Conservation (phyloP, 2,113 vertebrate genomes). For the Atrichornis clamosus region DNA sequence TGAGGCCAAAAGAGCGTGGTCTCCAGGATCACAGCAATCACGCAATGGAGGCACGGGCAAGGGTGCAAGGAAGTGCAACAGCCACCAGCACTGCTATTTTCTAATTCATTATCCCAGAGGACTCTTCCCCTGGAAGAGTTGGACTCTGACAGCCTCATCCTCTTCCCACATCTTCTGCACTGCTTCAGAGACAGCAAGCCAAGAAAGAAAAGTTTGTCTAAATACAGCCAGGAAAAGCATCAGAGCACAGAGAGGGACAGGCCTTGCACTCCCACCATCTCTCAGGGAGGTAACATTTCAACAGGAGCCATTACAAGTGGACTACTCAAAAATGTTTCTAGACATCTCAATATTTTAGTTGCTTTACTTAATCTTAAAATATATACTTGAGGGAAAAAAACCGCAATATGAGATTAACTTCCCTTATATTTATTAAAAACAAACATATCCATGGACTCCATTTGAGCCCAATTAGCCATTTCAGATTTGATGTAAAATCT, state of each 20-base stretch:
- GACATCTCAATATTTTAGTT: background rate
- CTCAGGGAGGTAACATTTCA: background rate
- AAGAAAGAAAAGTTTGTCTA: background rate
- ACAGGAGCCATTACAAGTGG: background rate
- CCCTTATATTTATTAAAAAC: background rate
- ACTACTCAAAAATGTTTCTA: background rate
- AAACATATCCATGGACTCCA: background rate
- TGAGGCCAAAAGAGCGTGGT: background rate
- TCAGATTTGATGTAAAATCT: background rate
- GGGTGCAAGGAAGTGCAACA: background rate
- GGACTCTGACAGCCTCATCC: background rate
- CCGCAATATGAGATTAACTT: background rate
- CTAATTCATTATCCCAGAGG: background rate
- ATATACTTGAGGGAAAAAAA: background rate
- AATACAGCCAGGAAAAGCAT: background rate
- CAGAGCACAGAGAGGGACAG: background rate
- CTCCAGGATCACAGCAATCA: background rate
- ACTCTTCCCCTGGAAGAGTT: background rate
- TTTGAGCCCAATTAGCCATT: background rate
- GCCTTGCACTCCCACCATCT: background rate
- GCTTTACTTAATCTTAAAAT: background rate
- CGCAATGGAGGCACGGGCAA: rapidly evolving
- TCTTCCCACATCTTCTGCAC: background rate
- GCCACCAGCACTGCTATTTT: background rate
- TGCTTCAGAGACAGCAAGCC: background rate